Evolutionary conservation across 2,797 vertebrate species (phyloP).

Genomic region (Dendrocincla tyrannina): DNA sequence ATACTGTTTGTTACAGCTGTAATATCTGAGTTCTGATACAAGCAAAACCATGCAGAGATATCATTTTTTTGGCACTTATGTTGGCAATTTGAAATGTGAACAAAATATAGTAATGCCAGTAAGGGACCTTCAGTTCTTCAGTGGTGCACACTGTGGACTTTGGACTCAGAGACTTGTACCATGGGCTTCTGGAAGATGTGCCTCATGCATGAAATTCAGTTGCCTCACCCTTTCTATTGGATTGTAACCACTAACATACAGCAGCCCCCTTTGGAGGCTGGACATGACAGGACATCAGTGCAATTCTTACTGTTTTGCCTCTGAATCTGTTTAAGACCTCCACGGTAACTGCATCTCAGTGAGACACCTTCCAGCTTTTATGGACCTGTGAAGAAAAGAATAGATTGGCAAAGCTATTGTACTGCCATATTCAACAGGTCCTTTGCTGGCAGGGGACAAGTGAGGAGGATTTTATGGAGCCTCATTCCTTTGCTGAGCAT

Average conservation of each 20-base stretch:
- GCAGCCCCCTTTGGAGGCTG: not conserved
- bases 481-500: not conserved
- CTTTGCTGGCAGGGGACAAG: not conserved
- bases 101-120: not conserved
- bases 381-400: not conserved
- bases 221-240: not conserved
- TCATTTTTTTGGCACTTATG: not conserved
- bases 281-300: not conserved
- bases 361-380: not conserved
- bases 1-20: not conserved
- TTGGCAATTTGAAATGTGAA: conserved; percentile 28
- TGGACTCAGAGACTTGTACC: not conserved
- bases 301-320: not conserved
- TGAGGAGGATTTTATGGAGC: not conserved
- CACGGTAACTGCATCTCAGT: not conserved
- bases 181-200: not conserved
- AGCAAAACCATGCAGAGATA: not conserved
- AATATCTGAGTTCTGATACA: not conserved
- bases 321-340: not conserved
- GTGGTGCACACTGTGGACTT: not conserved
- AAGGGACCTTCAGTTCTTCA: conserved; percentile 20
- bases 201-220: not conserved
- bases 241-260: not conserved
- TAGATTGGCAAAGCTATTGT: not conserved
- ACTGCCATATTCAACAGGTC: not conserved